A percentile compares a stretch with the other conserved stretches of the same genome.
Conservation (phyloP, 2,113 vertebrate species). For the Lepidothrix coronata region DNA sequence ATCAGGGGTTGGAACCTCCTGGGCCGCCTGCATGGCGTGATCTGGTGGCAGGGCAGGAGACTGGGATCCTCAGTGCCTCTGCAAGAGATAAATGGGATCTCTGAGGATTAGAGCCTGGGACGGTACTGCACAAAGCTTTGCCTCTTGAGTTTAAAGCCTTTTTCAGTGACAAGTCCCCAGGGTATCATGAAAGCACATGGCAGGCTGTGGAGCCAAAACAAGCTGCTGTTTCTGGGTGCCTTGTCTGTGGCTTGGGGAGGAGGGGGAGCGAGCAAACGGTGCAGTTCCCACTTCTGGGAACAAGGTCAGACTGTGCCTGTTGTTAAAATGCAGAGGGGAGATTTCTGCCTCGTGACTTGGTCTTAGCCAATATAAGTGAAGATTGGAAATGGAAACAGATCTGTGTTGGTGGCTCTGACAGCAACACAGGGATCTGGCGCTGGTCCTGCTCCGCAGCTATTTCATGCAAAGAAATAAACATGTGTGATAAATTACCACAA, state of each 20-base stretch:
- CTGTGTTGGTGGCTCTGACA: constrained; percentile 60
- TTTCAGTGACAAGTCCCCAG: not conserved
- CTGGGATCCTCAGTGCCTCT: not conserved
- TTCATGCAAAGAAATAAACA: constrained; percentile 59
- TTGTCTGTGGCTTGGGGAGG: not conserved
- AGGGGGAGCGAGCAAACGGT: not conserved
- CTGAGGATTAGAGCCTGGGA: not conserved
- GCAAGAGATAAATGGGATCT: not conserved
- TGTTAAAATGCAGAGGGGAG: constrained; percentile 48
- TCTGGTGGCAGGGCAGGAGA: not conserved
- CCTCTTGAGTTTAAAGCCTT: not conserved
- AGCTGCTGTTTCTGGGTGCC: not conserved
- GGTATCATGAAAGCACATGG: not conserved
- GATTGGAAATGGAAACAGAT: constrained; percentile 60
- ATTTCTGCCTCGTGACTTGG: constrained; percentile 36
- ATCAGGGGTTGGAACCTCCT: not conserved
- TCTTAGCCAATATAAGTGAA: constrained; percentile 34
- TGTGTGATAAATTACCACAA: constrained; percentile 68
- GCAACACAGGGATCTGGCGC: constrained; percentile 49
- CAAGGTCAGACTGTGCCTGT: constrained; percentile 52
- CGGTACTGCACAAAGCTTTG: not conserved
- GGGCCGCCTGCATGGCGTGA: fast-evolving
- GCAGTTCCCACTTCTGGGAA: constrained; percentile 38
- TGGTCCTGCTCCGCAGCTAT: constrained; percentile 4
- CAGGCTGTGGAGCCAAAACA: not conserved